Evolutionary conservation across 2,888 invertebrate species (phyloP), one percentile per base, ranked within the genome.

Genomic region (Charanyca ferruginea): DNA sequence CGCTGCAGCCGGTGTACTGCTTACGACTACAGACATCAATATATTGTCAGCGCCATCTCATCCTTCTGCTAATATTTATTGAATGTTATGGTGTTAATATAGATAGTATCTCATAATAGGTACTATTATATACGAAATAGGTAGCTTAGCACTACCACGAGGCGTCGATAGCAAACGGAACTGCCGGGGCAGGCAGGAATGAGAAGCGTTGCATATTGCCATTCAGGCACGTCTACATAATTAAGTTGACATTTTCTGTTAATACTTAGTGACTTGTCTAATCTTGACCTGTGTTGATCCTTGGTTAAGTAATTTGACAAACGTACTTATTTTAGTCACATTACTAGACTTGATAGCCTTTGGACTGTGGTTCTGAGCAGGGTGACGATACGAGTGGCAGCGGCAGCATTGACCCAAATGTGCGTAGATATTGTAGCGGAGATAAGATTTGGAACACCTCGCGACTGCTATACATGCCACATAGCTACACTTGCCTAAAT

Each of bases 381-480:
- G 1, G 1, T 22, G 42, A 18, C 44, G 66, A 38, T 52, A 58
- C 42, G 57, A 45, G 2, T n/a, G 9, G n/a, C n/a, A 54, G 20
- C 20, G 7, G 18, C 66, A 67, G 35, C 73, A 67, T 54, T 77
- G 77, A 76, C 75, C 73, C 53, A 72, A 64, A 72, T 77, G 35
- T 35, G 48, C 38, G 61, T 28, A 41, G 23, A 49, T 60, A 51
- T 52, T 44, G 55, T 66, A 20, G 48, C 8, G 4, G 9, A 28
- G 72, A 73, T 72, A 72, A 74, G 54, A 53, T 51, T 57, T 25
- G 16, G 4, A 16, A 45, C 55, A 57, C 48, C 35, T 44, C 23
- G 48, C 25, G 48, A 41, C 51, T 48, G n/a, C 8, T 8, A 38
- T 22, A 28, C 48, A 28, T 5, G 28, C 28, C 28, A 28, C 28